These are phyloP conservation scores for Gallinago solitaria DNA, from an alignment of 2,797 vertebrate genomes.

Conservation along the genomic window DNA sequence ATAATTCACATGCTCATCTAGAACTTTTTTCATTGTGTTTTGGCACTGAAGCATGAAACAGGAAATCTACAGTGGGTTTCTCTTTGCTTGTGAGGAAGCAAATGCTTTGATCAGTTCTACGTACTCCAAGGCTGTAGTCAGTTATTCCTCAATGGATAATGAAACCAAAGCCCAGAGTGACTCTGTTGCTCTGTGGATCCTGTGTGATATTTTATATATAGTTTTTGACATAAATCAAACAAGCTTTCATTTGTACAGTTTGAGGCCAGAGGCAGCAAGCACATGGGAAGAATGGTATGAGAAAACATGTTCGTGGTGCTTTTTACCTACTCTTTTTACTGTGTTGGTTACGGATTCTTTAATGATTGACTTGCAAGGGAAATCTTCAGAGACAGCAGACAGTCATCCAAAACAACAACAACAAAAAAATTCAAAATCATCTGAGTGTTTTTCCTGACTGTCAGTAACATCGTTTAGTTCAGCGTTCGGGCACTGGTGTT, in stretches of 20 bases:
- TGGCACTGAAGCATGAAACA: constrained; percentile 61
- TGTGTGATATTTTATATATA: constrained; percentile 68
- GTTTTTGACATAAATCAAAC: constrained; percentile 67
- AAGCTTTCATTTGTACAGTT: constrained; percentile 63
- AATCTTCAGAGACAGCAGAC: constrained; percentile 18
- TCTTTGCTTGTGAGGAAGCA: constrained; percentile 50
- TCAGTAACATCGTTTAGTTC: background rate
- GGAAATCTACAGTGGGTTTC: constrained; percentile 65
- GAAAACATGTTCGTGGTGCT: background rate
- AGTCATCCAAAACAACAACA: constrained; percentile 26
- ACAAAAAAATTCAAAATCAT: background rate
- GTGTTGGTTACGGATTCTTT: constrained; percentile 9
- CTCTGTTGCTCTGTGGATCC: constrained; percentile 55
- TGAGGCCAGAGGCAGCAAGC: constrained; percentile 52
- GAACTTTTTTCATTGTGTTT: constrained; percentile 63
- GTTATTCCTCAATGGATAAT: constrained; percentile 61
- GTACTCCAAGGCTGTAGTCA: constrained; percentile 60
- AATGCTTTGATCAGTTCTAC: constrained; percentile 53
- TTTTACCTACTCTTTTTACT: constrained; percentile 47
- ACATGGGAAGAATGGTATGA: constrained; percentile 1
- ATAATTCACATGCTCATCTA: constrained; percentile 59
- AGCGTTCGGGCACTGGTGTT: background rate
- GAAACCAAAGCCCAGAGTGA: constrained; percentile 59
- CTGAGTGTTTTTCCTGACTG: constrained; percentile 10
- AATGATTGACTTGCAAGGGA: constrained; percentile 44